Evolutionary conservation across 2,888 invertebrate genomes (phyloP).

Genomic region (Dioctria rufipes): DNA sequence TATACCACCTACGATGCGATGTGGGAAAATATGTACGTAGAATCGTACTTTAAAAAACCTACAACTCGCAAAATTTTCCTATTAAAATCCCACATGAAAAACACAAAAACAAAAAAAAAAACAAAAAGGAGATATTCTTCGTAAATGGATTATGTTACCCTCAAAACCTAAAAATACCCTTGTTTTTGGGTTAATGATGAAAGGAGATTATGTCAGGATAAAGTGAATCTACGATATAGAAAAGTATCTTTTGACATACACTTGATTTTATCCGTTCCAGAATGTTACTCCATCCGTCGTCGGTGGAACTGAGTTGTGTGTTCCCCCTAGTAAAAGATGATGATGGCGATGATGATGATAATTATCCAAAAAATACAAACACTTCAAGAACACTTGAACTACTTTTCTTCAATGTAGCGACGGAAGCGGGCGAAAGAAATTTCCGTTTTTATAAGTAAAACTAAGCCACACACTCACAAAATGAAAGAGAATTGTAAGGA

Average conservation of each 20-base stretch:
- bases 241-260: constrained; percentile 35
- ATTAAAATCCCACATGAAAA: too few relatives aligned
- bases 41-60: too few relatives aligned
- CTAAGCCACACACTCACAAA: too few relatives aligned
- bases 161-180: constrained; percentile 6
- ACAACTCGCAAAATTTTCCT: too few relatives aligned
- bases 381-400: constrained; percentile 21
- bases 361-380: constrained; percentile 42
- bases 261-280: constrained; percentile 18
- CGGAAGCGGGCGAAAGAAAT: too few relatives aligned
- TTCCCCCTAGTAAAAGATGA: not conserved
- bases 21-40: too few relatives aligned
- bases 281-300: not conserved
- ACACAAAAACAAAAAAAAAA: too few relatives aligned
- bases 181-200: constrained; percentile 9
- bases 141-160: constrained; percentile 21
- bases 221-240: constrained; percentile 10
- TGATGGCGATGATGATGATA: not conserved
- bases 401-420: not conserved
- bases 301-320: not conserved
- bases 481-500: constrained; percentile 5
- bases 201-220: constrained; percentile 27
- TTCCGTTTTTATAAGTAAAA: too few relatives aligned
- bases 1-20: too few relatives aligned
- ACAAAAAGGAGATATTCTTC: not conserved